Percentiles rank a stretch among this genome's conserved stretches.
Conservation (phyloP, 2,113 vertebrate genomes). For the Crotophaga sulcirostris region DNA sequence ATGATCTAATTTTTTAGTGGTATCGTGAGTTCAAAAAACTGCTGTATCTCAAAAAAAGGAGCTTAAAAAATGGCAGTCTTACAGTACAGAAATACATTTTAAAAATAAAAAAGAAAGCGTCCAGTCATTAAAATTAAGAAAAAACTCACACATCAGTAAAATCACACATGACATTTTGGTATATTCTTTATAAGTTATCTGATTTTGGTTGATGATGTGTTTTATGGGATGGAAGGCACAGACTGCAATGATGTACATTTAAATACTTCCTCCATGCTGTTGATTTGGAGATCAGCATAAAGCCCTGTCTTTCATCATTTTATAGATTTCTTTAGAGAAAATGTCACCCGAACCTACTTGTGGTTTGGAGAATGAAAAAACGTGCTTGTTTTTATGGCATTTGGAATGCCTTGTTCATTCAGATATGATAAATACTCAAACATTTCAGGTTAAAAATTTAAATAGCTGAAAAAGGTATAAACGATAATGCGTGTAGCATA, state of each 20-base stretch:
- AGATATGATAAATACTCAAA: neutral
- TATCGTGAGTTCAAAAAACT: neutral
- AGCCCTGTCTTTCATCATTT: neutral
- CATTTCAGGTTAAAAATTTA: neutral
- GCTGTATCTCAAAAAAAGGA: neutral
- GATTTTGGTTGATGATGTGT: neutral
- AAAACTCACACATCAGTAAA: neutral
- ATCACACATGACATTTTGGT: neutral
- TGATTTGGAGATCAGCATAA: neutral
- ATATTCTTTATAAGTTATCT: neutral
- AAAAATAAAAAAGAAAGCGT: neutral
- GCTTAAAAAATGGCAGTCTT: neutral
- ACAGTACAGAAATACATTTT: neutral
- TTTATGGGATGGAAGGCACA: conserved; percentile 12
- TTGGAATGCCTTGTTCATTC: neutral
- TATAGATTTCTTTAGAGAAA: neutral
- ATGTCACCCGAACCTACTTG: neutral
- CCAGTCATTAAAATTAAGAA: neutral
- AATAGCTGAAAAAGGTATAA: neutral
- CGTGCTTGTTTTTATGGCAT: neutral
- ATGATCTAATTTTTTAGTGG: neutral
- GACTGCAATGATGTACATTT: conserved; percentile 58
- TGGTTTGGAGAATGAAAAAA: neutral
- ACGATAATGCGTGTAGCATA: neutral
- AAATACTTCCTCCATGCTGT: conserved; percentile 3